Evolutionary conservation across 1,140 invertebrate genomes (phyloP).

Genomic region (Drosophila cardini): DNA sequence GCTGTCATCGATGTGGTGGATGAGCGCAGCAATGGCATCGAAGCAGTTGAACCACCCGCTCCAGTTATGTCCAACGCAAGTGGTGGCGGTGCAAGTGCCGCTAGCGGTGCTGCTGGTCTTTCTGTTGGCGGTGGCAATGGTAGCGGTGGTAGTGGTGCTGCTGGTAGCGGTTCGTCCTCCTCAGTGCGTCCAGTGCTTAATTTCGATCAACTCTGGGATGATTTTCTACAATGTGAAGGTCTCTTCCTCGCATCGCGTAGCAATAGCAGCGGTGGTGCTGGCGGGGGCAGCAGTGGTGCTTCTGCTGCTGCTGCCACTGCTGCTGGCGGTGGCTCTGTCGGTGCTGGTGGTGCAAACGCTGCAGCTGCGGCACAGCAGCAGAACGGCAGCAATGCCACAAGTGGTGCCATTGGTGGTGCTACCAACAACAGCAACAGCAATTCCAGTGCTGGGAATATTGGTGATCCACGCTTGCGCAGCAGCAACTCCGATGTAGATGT

Average conservation of each 20-base stretch:
- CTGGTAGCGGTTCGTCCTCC: neutral
- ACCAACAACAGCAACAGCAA: neutral
- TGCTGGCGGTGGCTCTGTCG: neutral
- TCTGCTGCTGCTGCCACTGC: constrained; percentile 1
- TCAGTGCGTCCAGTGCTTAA: constrained; percentile 66
- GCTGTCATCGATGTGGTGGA: constrained; percentile 85
- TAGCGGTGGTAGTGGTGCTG: neutral
- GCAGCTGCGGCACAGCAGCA: constrained; percentile 32
- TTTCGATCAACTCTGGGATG: constrained; percentile 78
- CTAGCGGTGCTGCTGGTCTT: neutral
- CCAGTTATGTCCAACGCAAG: constrained; percentile 1
- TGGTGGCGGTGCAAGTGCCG: neutral
- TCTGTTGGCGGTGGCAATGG: neutral
- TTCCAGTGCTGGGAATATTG: constrained; percentile 3
- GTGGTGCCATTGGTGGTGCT: neutral
- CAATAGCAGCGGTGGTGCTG: constrained; percentile 20
- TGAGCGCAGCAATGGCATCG: constrained; percentile 85
- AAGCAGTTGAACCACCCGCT: constrained; percentile 52
- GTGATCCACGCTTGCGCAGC: constrained; percentile 55
- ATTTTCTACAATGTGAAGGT: constrained; percentile 77
- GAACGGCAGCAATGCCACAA: constrained; percentile 35
- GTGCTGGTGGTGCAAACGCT: neutral
- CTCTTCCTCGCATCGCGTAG: constrained; percentile 63
- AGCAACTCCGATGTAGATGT: constrained; percentile 38
- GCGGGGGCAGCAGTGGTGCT: constrained; percentile 20